Conservation (phyloP, 2,797 vertebrate genomes). For the Enteromius trimaculatus region DNA sequence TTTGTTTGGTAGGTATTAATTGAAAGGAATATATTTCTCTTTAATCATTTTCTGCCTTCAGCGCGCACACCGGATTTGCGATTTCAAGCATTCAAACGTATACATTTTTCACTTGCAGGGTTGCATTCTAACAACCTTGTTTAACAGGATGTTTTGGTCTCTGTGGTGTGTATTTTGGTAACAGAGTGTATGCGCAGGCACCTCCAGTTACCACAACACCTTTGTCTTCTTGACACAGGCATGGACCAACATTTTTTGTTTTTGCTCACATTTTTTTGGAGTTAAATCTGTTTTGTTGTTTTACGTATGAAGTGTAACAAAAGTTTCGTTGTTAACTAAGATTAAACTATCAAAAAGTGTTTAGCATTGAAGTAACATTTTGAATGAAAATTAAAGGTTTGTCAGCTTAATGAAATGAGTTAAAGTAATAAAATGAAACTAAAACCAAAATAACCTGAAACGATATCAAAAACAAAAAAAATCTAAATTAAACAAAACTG, state of each 20-base stretch:
- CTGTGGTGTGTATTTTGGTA: conserved; percentile 26
- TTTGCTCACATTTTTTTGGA: neutral
- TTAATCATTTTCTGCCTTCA: neutral
- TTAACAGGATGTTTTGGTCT: conserved; percentile 22
- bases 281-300: neutral
- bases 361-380: neutral
- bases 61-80: too few relatives aligned
- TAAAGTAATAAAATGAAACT: neutral
- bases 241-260: neutral
- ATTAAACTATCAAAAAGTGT: neutral
- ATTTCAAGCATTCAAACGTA: neutral
- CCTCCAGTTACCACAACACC: neutral
- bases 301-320: neutral
- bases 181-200: neutral
- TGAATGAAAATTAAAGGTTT: neutral
- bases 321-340: neutral
- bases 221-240: neutral
- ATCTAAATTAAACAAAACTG: neutral
- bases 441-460: neutral
- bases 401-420: neutral
- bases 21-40: neutral
- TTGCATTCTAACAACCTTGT: conserved; percentile 10
- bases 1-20: neutral
- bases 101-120: conserved; percentile 11
- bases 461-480: neutral